phyloP scores from a whole-genome alignment of 2,888 invertebrate species.

The Cyclophora albipunctata region DNA sequence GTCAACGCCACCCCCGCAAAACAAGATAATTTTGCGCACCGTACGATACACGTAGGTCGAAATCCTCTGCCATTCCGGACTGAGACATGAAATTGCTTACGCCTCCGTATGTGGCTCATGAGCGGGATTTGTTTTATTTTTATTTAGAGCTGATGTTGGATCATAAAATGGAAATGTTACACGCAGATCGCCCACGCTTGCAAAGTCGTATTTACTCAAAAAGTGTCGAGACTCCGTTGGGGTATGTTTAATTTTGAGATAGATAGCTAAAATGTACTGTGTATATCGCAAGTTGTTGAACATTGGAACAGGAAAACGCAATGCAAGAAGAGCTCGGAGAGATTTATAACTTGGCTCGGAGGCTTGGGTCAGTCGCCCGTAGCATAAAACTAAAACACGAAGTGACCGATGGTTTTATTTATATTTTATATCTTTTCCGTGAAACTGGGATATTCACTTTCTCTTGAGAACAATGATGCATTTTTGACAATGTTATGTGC shows the following conservation, averaged over 20 bases:
- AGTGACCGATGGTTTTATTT: constrained; percentile 25
- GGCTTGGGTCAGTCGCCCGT: constrained; percentile 44
- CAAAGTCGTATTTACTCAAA: constrained; percentile 13
- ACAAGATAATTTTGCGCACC: constrained; percentile 34
- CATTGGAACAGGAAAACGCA: constrained; percentile 42
- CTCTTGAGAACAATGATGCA: constrained; percentile 27
- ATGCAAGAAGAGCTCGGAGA: constrained; percentile 31
- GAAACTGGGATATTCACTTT: constrained; percentile 32
- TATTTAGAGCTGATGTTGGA: constrained; percentile 18
- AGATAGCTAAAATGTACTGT: constrained; percentile 23
- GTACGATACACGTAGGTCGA: constrained; percentile 38
- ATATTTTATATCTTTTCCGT: constrained; percentile 17
- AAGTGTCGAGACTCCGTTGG: constrained; percentile 4
- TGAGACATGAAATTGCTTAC: constrained; percentile 35
- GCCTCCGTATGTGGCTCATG: constrained; percentile 31
- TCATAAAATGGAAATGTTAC: constrained; percentile 31
- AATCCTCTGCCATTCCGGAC: constrained; percentile 21
- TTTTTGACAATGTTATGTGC: too few species aligned
- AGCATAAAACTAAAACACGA: constrained; percentile 32
- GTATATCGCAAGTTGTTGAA: constrained; percentile 44
- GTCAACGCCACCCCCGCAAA: constrained; percentile 32
- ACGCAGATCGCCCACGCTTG: constrained; percentile 34
- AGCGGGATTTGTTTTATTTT: constrained; percentile 27
- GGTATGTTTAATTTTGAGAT: not conserved
- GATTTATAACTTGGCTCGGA: constrained; percentile 50